These are phyloP conservation scores for Microctenopoma steveboyesi DNA, from an alignment of 2,797 vertebrate genomes.

Conservation along the genomic window DNA sequence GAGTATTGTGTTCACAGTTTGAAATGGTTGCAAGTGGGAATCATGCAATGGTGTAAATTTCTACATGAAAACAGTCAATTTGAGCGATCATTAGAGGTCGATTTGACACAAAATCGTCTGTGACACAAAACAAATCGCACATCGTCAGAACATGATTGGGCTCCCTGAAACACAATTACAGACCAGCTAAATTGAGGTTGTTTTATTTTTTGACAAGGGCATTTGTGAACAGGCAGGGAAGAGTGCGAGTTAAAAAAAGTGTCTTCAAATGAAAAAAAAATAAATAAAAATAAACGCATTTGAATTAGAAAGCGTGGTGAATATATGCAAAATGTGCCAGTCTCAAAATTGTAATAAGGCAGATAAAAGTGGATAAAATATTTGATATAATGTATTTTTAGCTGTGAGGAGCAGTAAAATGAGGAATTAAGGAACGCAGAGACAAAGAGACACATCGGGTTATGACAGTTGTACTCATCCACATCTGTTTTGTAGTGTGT, in stretches of 20 bases:
- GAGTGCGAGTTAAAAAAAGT: conserved; percentile 52
- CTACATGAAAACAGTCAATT: conserved; percentile 83
- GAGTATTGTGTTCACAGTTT: conserved; percentile 65
- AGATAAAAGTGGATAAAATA: conserved; percentile 60
- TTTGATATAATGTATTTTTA: conserved; percentile 67
- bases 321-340: conserved; percentile 65
- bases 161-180: conserved; percentile 77
- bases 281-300: conserved; percentile 37
- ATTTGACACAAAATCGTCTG: conserved; percentile 81
- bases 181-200: conserved; percentile 66
- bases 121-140: conserved; percentile 84
- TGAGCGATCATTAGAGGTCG: conserved; percentile 80
- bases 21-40: conserved; percentile 62
- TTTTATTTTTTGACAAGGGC: conserved; percentile 64
- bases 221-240: conserved; percentile 50
- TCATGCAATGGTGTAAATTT: conserved; percentile 77
- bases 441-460: conserved; percentile 58
- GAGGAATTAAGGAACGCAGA: conserved; percentile 58
- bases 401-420: conserved; percentile 50
- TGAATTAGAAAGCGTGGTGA: conserved; percentile 53
- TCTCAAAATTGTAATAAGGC: conserved; percentile 58
- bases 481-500: conserved; percentile 63
- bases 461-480: conserved; percentile 69
- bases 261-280: conserved; percentile 35
- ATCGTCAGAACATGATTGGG: conserved; percentile 78